A percentile compares a stretch with the other conserved stretches of the same genome.
phyloP scores from a whole-genome alignment of 92 coral and sea anemone species.

The Ricordea florida region DNA sequence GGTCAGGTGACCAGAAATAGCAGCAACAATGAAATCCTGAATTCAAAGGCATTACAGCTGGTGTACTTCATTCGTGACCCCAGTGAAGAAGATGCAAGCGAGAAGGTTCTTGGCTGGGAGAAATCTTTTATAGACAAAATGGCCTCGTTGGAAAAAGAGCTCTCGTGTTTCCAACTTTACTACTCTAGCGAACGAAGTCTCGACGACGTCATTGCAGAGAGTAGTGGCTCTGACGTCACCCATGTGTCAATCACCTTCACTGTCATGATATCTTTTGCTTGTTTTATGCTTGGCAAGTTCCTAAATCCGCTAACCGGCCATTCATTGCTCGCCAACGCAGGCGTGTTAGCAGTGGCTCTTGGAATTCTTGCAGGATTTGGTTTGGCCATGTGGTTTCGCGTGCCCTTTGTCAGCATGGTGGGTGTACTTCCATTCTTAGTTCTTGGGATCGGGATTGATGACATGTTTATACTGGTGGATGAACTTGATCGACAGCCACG shows the following conservation, averaged over 20 bases:
- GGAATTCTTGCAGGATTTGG: conserved; percentile 91
- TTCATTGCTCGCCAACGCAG: conserved; percentile 77
- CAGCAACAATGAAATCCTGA: too few relatives aligned
- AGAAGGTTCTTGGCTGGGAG: conserved; percentile 55
- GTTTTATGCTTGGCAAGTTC: conserved; percentile 74
- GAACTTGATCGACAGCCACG: conserved; percentile 83
- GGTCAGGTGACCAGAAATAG: too few relatives aligned
- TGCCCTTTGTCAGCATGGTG: conserved; percentile 74
- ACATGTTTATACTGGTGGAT: conserved; percentile 87
- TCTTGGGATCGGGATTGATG: conserved; percentile 90
- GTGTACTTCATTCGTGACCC: conserved; percentile 39
- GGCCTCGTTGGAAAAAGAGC: conserved; percentile 10
- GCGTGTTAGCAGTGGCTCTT: conserved; percentile 86
- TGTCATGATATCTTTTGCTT: conserved; percentile 82
- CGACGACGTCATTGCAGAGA: conserved; percentile 85
- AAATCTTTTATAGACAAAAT: conserved; percentile 55
- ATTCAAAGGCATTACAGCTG: conserved; percentile 54
- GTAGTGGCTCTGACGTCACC: conserved; percentile 76
- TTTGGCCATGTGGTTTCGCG: conserved; percentile 56
- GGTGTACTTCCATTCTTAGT: conserved; percentile 81
- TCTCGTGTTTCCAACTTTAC: conserved; percentile 52
- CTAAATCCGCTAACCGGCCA: conserved; percentile 84
- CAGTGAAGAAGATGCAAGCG: conserved; percentile 16
- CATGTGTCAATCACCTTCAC: conserved; percentile 73
- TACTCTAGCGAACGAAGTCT: conserved; percentile 71